phyloP scores from a whole-genome alignment of 2,113 vertebrate species.

The Plecturocebus donacophilus region DNA sequence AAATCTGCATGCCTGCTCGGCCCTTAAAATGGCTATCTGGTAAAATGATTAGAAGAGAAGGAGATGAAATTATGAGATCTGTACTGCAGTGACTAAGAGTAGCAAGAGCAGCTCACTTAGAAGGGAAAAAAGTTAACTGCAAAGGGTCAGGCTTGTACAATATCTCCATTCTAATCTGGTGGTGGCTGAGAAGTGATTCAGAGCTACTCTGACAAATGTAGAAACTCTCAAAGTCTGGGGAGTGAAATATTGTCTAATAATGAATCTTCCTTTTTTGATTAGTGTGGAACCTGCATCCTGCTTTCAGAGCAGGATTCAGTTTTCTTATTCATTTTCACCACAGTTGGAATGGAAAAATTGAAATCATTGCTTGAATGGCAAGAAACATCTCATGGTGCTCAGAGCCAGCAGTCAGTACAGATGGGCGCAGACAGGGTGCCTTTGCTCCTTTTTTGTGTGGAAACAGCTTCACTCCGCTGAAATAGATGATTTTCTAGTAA shows the following conservation, averaged over 20 bases:
- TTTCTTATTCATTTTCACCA: constrained; percentile 66
- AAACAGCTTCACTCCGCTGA: neutral
- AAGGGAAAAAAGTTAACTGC: neutral
- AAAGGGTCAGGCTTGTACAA: neutral
- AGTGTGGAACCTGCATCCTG: constrained; percentile 15
- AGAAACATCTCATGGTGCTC: neutral
- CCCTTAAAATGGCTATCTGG: constrained; percentile 19
- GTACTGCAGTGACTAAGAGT: neutral
- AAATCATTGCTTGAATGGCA: constrained; percentile 58
- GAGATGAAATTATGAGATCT: constrained; percentile 17
- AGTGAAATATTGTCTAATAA: constrained; percentile 51
- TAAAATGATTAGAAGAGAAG: constrained; percentile 48
- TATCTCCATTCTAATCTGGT: constrained; percentile 8
- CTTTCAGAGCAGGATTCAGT: constrained; percentile 49
- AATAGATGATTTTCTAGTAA: neutral
- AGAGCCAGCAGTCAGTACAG: neutral
- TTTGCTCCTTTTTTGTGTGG: neutral
- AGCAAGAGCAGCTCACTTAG: constrained; percentile 4
- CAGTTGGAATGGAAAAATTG: constrained; percentile 71
- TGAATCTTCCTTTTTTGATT: constrained; percentile 68
- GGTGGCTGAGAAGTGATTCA: neutral
- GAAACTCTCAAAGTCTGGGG: constrained; percentile 42
- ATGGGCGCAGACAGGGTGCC: neutral
- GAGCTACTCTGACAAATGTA: constrained; percentile 28
- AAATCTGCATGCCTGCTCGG: neutral